Evolutionary conservation across 2,113 vertebrate genomes (phyloP).

Genomic region (Ranitomeya imitator): DNA sequence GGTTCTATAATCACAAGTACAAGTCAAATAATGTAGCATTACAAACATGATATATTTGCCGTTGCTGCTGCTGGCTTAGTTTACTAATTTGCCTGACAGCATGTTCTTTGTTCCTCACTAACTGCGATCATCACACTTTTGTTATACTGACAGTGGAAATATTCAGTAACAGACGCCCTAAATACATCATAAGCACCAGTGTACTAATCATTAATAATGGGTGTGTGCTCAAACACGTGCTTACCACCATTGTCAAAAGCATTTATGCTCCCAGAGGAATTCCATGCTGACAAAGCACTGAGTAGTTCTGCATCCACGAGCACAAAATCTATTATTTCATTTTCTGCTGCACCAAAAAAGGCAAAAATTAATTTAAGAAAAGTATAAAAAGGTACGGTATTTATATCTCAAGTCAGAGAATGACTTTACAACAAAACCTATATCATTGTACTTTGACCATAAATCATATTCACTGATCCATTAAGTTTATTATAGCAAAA

Average conservation of each 20-base stretch:
- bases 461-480: background rate
- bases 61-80: constrained; percentile 85
- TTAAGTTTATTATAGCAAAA: background rate
- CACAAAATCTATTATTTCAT: constrained; percentile 55
- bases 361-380: background rate
- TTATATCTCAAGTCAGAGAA: background rate
- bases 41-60: constrained; percentile 88
- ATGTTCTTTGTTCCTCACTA: constrained; percentile 86
- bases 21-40: constrained; percentile 77
- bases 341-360: constrained; percentile 49
- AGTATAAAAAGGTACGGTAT: background rate
- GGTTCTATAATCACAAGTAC: constrained; percentile 68
- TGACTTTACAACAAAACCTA: background rate
- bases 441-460: background rate
- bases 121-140: constrained; percentile 85
- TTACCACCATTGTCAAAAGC: constrained; percentile 61
- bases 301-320: constrained; percentile 59
- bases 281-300: constrained; percentile 64
- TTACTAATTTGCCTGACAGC: constrained; percentile 87
- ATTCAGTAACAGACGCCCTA: constrained; percentile 72
- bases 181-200: constrained; percentile 69
- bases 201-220: constrained; percentile 67
- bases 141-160: constrained; percentile 77
- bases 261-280: constrained; percentile 63
- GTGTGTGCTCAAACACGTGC: constrained; percentile 63